Evolutionary conservation across 2,113 vertebrate genomes (phyloP).

Genomic region (Myotis yumanensis): DNA sequence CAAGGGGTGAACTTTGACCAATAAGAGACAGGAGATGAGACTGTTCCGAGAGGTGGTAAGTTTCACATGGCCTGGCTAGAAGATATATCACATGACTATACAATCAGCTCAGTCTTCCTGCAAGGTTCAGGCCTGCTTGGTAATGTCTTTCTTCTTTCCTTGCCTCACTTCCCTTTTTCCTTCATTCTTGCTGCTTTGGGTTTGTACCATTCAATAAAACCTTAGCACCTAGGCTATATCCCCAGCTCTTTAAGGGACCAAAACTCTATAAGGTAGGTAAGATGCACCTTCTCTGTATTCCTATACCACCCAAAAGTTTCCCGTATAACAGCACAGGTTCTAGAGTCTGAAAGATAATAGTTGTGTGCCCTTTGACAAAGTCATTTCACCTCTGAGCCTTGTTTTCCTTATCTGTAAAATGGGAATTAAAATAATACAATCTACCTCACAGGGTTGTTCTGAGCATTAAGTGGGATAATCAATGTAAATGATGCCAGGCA

Average conservation of each 20-base stretch:
- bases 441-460: background rate
- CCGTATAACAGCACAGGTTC: background rate
- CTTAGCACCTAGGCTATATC: background rate
- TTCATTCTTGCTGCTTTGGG: background rate
- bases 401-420: background rate
- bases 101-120: background rate
- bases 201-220: background rate
- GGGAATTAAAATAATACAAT: background rate
- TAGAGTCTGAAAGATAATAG: background rate
- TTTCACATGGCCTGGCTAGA: background rate
- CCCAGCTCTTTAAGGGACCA: background rate
- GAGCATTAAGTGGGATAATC: slow-evolving; percentile 17
- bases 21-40: background rate
- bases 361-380: background rate
- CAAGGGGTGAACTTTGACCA: background rate
- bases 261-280: background rate
- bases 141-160: background rate
- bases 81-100: background rate
- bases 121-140: background rate
- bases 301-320: background rate
- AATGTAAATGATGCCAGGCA: background rate
- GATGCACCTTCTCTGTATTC: background rate
- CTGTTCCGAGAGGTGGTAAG: background rate
- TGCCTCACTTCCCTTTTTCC: background rate
- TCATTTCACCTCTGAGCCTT: background rate